Conservation (phyloP, 1,140 invertebrate genomes). For the Ladona fulva region DNA sequence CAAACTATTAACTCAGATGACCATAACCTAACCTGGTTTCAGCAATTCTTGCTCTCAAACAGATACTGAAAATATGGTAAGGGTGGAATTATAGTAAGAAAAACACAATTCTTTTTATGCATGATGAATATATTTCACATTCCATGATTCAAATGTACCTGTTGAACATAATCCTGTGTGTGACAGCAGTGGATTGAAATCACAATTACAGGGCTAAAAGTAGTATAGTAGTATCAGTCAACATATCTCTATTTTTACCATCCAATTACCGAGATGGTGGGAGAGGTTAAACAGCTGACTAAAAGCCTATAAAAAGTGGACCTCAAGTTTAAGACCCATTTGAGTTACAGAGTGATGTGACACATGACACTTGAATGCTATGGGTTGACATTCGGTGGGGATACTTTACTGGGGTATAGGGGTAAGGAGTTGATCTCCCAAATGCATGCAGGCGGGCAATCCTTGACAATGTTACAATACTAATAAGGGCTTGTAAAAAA, state of each 20-base stretch:
- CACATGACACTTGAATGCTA: not conserved
- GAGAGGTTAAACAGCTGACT: not conserved
- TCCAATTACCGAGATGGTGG: not conserved
- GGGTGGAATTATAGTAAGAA: not conserved
- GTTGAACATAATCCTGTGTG: not conserved
- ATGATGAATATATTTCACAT: constrained; percentile 10
- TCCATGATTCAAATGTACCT: constrained; percentile 9
- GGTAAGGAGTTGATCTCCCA: not conserved
- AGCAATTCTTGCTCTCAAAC: no score
- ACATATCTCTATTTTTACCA: constrained; percentile 2
- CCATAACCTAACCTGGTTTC: no score
- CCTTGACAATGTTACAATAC: not conserved
- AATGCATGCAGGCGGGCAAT: constrained; percentile 3
- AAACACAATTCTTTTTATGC: not conserved
- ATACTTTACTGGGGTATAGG: not conserved
- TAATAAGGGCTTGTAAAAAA: not conserved
- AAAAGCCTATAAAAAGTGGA: not conserved
- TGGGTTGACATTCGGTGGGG: not conserved
- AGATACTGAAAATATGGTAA: no score
- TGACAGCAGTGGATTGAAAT: not conserved
- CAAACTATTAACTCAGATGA: no score
- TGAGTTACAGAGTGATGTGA: not conserved
- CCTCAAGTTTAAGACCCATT: not conserved
- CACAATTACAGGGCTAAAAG: not conserved
- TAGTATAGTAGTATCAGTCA: constrained; percentile 6